These are phyloP conservation scores for Micromussa lordhowensis DNA, from an alignment of 92 coral and sea anemone genomes.

Conservation along the genomic window DNA sequence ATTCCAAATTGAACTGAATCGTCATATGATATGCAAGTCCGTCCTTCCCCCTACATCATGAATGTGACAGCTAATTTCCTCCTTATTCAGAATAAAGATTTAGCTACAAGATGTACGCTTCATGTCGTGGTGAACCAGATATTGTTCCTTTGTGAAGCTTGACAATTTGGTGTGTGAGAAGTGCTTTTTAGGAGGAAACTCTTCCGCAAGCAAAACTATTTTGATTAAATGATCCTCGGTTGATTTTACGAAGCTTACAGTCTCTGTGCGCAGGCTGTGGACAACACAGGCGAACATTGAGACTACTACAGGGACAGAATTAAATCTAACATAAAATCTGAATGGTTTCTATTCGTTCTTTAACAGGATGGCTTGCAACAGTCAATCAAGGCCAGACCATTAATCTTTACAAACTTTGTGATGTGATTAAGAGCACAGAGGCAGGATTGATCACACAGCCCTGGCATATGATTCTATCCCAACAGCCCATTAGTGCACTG, in stretches of 20 bases:
- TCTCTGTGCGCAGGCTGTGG: not conserved
- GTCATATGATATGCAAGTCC: too few relatives aligned
- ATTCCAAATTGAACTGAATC: too few relatives aligned
- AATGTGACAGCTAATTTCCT: too few relatives aligned
- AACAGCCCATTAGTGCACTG: constrained; percentile 68
- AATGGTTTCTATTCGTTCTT: constrained; percentile 5
- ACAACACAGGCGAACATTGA: not conserved
- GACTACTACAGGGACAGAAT: not conserved
- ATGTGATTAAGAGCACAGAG: constrained; percentile 63
- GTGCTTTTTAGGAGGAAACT: too few relatives aligned
- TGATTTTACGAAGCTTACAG: not conserved
- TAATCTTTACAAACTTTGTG: constrained; percentile 82
- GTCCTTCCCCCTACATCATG: too few relatives aligned
- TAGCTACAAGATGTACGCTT: too few relatives aligned
- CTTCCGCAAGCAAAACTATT: too few relatives aligned
- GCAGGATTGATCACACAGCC: constrained; percentile 82
- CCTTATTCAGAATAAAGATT: too few relatives aligned
- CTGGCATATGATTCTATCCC: constrained; percentile 83
- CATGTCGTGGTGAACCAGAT: too few relatives aligned
- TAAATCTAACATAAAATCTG: not conserved
- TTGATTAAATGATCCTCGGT: not conserved
- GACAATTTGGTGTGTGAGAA: too few relatives aligned
- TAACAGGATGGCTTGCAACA: constrained; percentile 83
- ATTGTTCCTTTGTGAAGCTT: too few relatives aligned
- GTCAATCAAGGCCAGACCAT: constrained; percentile 88